Conservation (phyloP, 2,888 invertebrate species). For the Heteropelma amictum region DNA sequence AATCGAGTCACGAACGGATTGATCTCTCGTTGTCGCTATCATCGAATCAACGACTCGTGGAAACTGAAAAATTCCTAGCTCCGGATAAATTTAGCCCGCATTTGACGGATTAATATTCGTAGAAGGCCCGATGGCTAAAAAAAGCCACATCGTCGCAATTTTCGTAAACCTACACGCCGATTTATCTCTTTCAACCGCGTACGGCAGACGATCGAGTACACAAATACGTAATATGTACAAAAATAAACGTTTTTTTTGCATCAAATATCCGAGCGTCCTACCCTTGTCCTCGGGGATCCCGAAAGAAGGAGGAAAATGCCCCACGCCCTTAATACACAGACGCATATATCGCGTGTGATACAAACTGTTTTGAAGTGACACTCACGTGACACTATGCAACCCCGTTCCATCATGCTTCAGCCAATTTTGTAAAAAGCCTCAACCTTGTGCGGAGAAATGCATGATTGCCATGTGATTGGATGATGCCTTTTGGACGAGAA, state of each 20-base stretch:
- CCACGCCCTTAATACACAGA: slow-evolving; percentile 32
- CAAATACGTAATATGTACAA: neutral
- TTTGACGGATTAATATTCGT: neutral
- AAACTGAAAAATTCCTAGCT: too few species aligned
- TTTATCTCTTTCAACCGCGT: neutral
- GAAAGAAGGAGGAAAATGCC: neutral
- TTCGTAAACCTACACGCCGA: slow-evolving; percentile 13
- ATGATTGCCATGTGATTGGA: slow-evolving; percentile 55
- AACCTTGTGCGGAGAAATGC: slow-evolving; percentile 20
- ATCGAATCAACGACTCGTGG: too few species aligned
- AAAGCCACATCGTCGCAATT: slow-evolving; percentile 1
- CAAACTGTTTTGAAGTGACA: neutral
- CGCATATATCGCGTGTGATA: slow-evolving; percentile 8
- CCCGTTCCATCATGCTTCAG: slow-evolving; percentile 60
- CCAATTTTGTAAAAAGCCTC: slow-evolving; percentile 69
- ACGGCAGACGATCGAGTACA: neutral
- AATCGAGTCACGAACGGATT: too few species aligned
- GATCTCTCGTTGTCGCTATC: too few species aligned
- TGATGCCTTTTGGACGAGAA: slow-evolving; percentile 6
- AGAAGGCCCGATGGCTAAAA: neutral
- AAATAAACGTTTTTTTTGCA: slow-evolving; percentile 1
- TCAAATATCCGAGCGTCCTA: slow-evolving; percentile 14
- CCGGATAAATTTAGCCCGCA: neutral
- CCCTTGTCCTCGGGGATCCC: slow-evolving; percentile 13
- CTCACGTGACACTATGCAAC: slow-evolving; percentile 5